Conservation (phyloP, 2,888 invertebrate species). For the Drosophila suboccidentalis region DNA sequence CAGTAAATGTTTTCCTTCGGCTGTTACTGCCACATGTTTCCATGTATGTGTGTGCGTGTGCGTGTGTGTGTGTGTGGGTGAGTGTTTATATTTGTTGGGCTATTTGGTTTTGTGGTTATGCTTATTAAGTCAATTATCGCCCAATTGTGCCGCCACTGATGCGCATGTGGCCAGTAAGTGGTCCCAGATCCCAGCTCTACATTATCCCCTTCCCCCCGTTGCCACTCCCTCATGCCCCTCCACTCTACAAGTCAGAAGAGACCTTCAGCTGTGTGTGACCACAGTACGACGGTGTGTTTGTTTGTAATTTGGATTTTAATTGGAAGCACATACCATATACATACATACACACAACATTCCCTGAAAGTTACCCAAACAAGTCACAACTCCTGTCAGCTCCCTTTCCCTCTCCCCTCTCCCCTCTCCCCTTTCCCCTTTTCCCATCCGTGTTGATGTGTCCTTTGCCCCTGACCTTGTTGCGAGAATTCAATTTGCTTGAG, state of each 20-base stretch:
- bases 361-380: slow-evolving; percentile 16
- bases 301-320: slow-evolving; percentile 74
- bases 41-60: slow-evolving; percentile 1
- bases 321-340: slow-evolving; percentile 38
- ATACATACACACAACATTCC: neutral
- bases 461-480: slow-evolving; percentile 33
- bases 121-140: slow-evolving; percentile 79
- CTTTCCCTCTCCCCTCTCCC: neutral
- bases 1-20: slow-evolving; percentile 15
- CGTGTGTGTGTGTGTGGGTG: slow-evolving; percentile 6
- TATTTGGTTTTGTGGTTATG: slow-evolving; percentile 79
- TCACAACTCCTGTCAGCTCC: slow-evolving; percentile 21
- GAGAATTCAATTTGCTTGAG: slow-evolving; percentile 46
- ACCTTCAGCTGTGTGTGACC: slow-evolving; percentile 9
- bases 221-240: neutral
- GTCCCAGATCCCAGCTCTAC: slow-evolving; percentile 23
- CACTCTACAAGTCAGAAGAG: neutral
- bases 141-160: slow-evolving; percentile 63
- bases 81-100: slow-evolving; percentile 37
- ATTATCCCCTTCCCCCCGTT: neutral
- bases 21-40: slow-evolving; percentile 33
- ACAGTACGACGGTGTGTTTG: slow-evolving; percentile 42
- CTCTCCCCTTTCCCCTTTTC: too few species aligned
- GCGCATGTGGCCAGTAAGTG: slow-evolving; percentile 45
- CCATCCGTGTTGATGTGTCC: too few species aligned